Base-by-base conservation (phyloP, 92 coral and sea anemone genomes). In the Palythoa caribaeorum region DNA sequence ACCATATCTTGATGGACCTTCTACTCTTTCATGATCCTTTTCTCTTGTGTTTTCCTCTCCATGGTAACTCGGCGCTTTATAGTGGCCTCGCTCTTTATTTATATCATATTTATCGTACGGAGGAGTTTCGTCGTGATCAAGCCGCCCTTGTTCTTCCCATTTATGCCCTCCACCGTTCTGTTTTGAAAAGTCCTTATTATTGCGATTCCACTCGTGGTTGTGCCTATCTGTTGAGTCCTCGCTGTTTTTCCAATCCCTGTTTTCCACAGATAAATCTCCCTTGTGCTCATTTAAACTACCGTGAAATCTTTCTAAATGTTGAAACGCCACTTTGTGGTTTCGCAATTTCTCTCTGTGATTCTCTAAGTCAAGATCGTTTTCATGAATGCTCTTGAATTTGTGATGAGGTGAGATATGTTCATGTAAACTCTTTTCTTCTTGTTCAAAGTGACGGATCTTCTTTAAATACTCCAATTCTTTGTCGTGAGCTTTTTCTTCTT, bases 401-500 rank as follows among this genome's bases (percentile, higher is more conserved):
- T 66, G 10, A 51, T 66, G 57, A 28, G 76, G 60, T 53, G 53
- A 55, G 13, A 21, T 5, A 17, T 73, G 52, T 54, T 54, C 21
- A 10, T 54, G 48, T 77, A 9, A 5, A 53, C 36, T 53, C 40
- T 48, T 60, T 65, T 65, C 53, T 35, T 48, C 62, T 11, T 81
- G 86, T 20, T 81, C 86, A 36, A 81, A 81, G 66, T 48, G 86
- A 19, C 76, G 86, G 5, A 81, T 81, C 71, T 81, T 81, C 38
- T 65, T 48, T 51, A 81, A 81, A 50, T 81, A 81, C 71, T 81
- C 76, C 37, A 81, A 65, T 44, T 81, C 86, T 38, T 66, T 81
- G 48, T 81, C 53, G 12, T 44, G 86, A 47, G 86, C 86, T 68
- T 15, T 68, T 81, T 81, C 86, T 48, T 81, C 86, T 81, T 81